Percentiles rank a stretch among this genome's conserved stretches.
These are phyloP conservation scores for Anthopleura sola DNA, from an alignment of 64 coral and sea anemone species.

Conservation along the genomic window DNA sequence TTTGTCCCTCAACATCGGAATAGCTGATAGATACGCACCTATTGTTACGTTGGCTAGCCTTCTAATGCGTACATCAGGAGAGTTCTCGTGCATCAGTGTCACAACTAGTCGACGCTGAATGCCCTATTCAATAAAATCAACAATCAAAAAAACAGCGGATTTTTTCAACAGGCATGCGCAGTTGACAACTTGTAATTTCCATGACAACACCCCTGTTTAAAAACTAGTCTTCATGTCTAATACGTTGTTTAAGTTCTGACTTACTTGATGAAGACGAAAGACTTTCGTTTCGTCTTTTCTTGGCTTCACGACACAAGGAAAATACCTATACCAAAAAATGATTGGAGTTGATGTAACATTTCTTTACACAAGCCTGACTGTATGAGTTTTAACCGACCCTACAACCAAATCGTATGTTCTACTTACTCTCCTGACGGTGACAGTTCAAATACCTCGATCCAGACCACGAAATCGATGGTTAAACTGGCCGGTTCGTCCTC, in stretches of 20 bases:
- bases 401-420: too few relatives aligned
- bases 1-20: too few relatives aligned
- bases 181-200: neutral
- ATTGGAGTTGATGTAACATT: too few relatives aligned
- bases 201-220: too few relatives aligned
- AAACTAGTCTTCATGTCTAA: too few relatives aligned
- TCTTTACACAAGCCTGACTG: too few relatives aligned
- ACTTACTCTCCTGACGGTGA: slow-evolving; percentile 96
- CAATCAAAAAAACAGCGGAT: neutral
- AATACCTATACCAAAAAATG: slow-evolving; percentile 55
- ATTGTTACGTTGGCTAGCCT: slow-evolving; percentile 45
- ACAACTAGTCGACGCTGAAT: slow-evolving; percentile 94
- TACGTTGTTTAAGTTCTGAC: too few relatives aligned
- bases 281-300: slow-evolving; percentile 54
- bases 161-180: neutral
- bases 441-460: slow-evolving; percentile 86
- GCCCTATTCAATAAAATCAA: slow-evolving; percentile 44
- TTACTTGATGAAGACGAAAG: slow-evolving; percentile 93
- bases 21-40: slow-evolving; percentile 51
- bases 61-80: slow-evolving; percentile 82
- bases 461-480: slow-evolving; percentile 80
- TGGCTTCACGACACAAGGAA: slow-evolving; percentile 84
- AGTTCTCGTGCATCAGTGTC: slow-evolving; percentile 91
- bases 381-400: too few relatives aligned
- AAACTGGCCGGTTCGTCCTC: slow-evolving; percentile 44